Base-by-base conservation (phyloP, 2,113 vertebrate species). In the Scartelaos histophorus region DNA sequence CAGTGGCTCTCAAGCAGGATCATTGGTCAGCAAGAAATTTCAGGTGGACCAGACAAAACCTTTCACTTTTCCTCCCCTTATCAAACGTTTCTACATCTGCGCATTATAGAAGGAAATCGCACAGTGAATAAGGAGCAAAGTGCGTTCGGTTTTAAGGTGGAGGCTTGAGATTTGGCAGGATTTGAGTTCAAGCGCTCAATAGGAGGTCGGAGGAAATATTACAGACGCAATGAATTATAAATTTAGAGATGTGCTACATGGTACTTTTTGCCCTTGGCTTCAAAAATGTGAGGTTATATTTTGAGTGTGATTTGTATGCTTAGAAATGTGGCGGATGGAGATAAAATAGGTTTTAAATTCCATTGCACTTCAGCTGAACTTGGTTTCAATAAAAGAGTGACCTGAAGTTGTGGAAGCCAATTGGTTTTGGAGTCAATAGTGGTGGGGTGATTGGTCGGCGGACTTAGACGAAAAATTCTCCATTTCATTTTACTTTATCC, bases 51-150 rank as follows among this genome's bases (percentile, higher is more conserved):
- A 43, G 51, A 76, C 73, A 51, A 17, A 17, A 2, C 71, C 74
- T 67, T 74, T 85, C 57, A 5, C 79, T 13, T 46, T 79, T 67
- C 25, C 35, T 21, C 67, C 49, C 67, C 66, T 67, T 67, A 73
- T 78, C 62, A 81, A 43, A 67, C 19, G 66, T 62, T 49, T 49
- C 51, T 17, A 62, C 67, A 46, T 38, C 69, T 17, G 46, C 68
- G 71, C 38, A 74, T n/a, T 71, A 60, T 22, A 72, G 49, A 57
- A 29, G 58, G 7, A 3, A 64, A 17, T 64, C 58, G 64, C 74
- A 73, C 34, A 15, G 21, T 35, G n/a, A 29, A 56, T 24, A 53
- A 53, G 61, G 68, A 81, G 74, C 69, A 79, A 71, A 73, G 75
- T 67, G 74, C 46, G 64, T 66, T 71, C 54, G 66, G 45, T 72